Conservation (phyloP, 2,113 vertebrate species). For the Pelusios castaneus region DNA sequence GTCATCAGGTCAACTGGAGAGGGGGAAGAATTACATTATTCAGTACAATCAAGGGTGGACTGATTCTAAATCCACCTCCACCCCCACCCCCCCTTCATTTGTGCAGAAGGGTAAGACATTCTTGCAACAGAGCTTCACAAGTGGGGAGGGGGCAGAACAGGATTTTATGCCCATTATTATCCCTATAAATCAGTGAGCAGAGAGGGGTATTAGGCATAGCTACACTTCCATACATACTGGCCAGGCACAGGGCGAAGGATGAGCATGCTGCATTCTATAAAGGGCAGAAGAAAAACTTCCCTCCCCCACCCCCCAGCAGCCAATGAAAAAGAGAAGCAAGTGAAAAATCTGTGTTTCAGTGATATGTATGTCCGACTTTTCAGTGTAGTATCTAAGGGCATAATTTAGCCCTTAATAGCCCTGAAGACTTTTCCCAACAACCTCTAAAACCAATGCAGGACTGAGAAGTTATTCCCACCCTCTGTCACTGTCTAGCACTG, state of each 20-base stretch:
- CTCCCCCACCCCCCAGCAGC: too few relatives aligned
- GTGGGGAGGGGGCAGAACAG: not conserved
- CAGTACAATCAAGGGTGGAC: not conserved
- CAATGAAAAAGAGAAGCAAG: too few relatives aligned
- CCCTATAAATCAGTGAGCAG: not conserved
- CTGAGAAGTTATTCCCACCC: not conserved
- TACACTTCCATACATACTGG: not conserved
- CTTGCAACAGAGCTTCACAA: not conserved
- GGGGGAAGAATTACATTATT: not conserved
- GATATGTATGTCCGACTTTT: not conserved
- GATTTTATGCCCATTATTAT: not conserved
- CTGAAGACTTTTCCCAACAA: not conserved
- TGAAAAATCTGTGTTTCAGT: not conserved
- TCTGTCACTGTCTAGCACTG: not conserved
- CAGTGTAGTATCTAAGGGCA: not conserved
- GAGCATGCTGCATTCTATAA: not conserved
- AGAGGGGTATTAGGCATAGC: not conserved
- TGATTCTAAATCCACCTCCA: not conserved
- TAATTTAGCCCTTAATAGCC: too few relatives aligned
- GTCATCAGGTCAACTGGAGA: accelerated
- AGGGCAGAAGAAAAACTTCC: not conserved
- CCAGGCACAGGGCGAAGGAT: not conserved
- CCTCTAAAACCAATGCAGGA: not conserved
- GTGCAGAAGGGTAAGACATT: not conserved
- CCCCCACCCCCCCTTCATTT: not conserved